Evolutionary conservation across 2,888 invertebrate genomes (phyloP).

Genomic region (Xestia xanthographa): DNA sequence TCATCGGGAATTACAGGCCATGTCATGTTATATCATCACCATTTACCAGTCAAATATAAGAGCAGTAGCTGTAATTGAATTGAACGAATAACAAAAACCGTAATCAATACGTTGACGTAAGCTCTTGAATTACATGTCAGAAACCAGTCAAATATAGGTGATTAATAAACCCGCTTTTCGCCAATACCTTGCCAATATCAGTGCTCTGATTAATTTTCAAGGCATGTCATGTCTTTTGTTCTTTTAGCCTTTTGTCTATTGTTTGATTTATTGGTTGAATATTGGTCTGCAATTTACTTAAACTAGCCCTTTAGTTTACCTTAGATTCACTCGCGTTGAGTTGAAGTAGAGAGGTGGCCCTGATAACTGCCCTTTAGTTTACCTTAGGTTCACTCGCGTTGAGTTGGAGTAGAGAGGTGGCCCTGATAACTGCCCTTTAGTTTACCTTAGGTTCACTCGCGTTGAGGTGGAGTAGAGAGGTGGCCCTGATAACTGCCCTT

Average conservation of each 20-base stretch:
- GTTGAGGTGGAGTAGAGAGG: too few relatives aligned
- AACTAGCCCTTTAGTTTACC: not conserved
- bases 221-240: conserved; percentile 25
- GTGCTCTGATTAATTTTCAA: conserved; percentile 9
- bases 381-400: too few relatives aligned
- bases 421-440: too few relatives aligned
- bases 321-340: not conserved
- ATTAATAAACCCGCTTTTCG: not conserved
- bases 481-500: too few relatives aligned
- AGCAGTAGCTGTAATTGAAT: not conserved
- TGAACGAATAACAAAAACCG: conserved; percentile 5
- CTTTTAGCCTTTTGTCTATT: not conserved
- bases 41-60: not conserved
- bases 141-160: not conserved
- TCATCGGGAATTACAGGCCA: not conserved
- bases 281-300: too few relatives aligned
- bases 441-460: too few relatives aligned
- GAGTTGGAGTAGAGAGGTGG: too few relatives aligned
- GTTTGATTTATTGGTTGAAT: conserved; percentile 5
- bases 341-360: too few relatives aligned
- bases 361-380: too few relatives aligned
- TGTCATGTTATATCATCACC: not conserved
- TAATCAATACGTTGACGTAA: conserved; percentile 10
- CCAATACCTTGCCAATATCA: conserved; percentile 6
- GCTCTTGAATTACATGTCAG: conserved; percentile 32